Base-by-base conservation (phyloP, 2,888 invertebrate species). In the Archaeoteleia sp. region DNA sequence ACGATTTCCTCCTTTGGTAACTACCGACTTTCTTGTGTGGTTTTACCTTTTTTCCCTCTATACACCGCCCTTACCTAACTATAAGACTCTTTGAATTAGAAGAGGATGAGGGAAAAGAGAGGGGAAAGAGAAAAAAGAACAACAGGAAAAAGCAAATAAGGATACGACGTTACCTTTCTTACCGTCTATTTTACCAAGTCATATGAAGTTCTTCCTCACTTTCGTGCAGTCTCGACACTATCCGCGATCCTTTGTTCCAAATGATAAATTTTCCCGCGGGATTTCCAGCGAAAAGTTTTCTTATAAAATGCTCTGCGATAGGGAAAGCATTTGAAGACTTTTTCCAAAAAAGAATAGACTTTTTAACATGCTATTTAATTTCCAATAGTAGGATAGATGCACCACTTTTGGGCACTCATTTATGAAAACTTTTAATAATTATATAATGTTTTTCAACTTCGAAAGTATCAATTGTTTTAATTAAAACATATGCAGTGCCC, bases 261-360 rank as follows among this genome's bases (percentile, higher is more conserved):
- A 81, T 80, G 78, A 80, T 79, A 80, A 81, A 81, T 79, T 79
- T 78, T 76, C 55, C 76, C 75, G 66, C 66, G 70, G 75, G 74
- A 70, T 65, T 75, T 53, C 49, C 45, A 55, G 58, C 58, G 62
- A 66, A 78, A 79, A 78, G 67, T 79, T 79, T 78, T 61, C 73
- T 71, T 79, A 73, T 76, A 75, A 76, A 78, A 75, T 61, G 73
- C 70, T 57, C 53, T 30, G 70, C 75, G 74, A 77, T 77, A 77
- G 73, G 74, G 73, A 76, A 76, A 78, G 75, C 74, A 75, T 78
- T 75, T 70, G 53, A 58, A 70, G 76, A 77, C 70, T 74, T 76
- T 60, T 66, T 40, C 46, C 39, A 46, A 15, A 30, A 30, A 57
- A 43, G 42, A 55, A 30, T 23, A 46, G n/a, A n/a, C n/a, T n/a